Evolutionary conservation across 2,888 invertebrate genomes (phyloP).

Genomic region (Nomada fabriciana): DNA sequence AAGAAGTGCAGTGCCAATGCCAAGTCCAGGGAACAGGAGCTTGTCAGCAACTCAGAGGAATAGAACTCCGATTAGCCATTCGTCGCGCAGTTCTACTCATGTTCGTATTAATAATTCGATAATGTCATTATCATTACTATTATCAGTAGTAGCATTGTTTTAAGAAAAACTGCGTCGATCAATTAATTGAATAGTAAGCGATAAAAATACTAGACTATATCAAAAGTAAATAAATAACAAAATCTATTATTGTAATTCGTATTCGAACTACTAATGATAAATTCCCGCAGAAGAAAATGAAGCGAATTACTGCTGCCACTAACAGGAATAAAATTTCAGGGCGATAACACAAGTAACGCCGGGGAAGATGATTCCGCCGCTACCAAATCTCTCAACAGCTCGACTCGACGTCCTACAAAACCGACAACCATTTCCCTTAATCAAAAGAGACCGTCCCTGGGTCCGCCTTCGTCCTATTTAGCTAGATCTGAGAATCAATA

Average conservation of each 20-base stretch:
- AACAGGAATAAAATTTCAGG: constrained; percentile 44
- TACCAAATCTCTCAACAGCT: constrained; percentile 52
- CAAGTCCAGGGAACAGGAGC: constrained; percentile 22
- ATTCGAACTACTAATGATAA: too few relatives aligned
- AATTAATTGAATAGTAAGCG: not conserved
- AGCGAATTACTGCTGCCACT: too few relatives aligned
- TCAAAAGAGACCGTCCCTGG: constrained; percentile 40
- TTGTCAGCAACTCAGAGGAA: constrained; percentile 11
- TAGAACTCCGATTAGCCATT: constrained; percentile 30
- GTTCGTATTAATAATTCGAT: constrained; percentile 44
- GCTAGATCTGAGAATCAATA: constrained; percentile 76
- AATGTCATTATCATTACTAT: too few relatives aligned
- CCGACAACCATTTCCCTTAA: not conserved
- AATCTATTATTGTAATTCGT: not conserved
- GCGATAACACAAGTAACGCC: constrained; percentile 40
- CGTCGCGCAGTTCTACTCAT: constrained; percentile 35
- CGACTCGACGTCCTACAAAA: constrained; percentile 53
- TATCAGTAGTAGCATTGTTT: too few relatives aligned
- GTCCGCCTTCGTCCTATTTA: not conserved
- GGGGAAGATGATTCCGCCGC: constrained; percentile 33
- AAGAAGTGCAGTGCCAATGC: constrained; percentile 27
- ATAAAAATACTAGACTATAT: not conserved
- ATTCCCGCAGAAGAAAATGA: too few relatives aligned
- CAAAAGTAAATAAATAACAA: not conserved
- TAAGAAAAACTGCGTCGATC: not conserved